Conservation (phyloP, 2,888 invertebrate genomes). For the Drosophila putrida region DNA sequence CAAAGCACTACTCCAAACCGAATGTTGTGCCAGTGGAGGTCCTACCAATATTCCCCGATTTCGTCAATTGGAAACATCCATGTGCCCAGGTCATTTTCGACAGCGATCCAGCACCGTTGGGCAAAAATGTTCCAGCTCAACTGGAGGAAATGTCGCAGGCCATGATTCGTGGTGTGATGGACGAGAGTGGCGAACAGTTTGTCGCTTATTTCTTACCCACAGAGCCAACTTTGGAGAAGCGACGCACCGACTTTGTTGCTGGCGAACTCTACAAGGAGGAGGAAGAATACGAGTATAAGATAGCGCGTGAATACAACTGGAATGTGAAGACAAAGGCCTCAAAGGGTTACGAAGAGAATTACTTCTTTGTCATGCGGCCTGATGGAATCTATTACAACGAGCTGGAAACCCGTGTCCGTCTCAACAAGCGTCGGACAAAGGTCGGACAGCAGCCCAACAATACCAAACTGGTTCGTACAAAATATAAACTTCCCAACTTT, state of each 20-base stretch:
- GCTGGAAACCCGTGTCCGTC: conserved; percentile 96
- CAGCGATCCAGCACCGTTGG: conserved; percentile 97
- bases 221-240: conserved; percentile 95
- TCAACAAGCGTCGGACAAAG: conserved; percentile 96
- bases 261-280: conserved; percentile 93
- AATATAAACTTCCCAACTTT: neutral
- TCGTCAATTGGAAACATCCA: conserved; percentile 98
- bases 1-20: conserved; percentile 98
- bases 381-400: conserved; percentile 98
- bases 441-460: conserved; percentile 87
- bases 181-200: conserved; percentile 99
- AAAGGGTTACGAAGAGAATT: conserved; percentile 98
- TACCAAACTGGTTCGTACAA: conserved; percentile 87
- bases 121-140: conserved; percentile 94
- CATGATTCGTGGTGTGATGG: conserved; percentile 99
- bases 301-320: conserved; percentile 99
- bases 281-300: conserved; percentile 97
- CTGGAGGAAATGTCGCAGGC: conserved; percentile 99
- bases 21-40: conserved; percentile 96
- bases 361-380: conserved; percentile 96
- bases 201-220: conserved; percentile 99
- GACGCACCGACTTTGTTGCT: conserved; percentile 92
- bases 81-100: conserved; percentile 99
- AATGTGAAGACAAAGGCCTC: conserved; percentile 98
- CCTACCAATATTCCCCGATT: conserved; percentile 96